Evolutionary conservation across 2,888 invertebrate genomes (phyloP).

Genomic region (Xylota sylvarum): DNA sequence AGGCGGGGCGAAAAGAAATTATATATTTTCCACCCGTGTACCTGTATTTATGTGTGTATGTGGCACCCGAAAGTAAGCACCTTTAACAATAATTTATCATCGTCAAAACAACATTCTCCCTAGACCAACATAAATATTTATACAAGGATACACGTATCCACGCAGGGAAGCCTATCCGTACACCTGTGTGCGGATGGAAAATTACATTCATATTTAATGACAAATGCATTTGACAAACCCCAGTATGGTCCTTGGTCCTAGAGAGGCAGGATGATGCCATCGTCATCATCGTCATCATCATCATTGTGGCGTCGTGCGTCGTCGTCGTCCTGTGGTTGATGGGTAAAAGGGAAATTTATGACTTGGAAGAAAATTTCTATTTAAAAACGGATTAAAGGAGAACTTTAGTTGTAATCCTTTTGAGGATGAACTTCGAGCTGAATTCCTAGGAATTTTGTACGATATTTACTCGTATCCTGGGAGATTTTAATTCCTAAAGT

Average conservation of each 20-base stretch:
- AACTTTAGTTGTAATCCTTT: background rate
- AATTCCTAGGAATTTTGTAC: no score
- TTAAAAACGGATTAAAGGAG: background rate
- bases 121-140: conserved; percentile 14
- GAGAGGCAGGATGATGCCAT: background rate
- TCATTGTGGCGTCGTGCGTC: background rate
- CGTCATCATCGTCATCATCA: conserved; percentile 14
- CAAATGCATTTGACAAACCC: conserved; percentile 42
- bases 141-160: background rate
- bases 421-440: background rate
- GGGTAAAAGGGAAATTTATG: conserved; percentile 9
- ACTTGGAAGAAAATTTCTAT: conserved; percentile 2
- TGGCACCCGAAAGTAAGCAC: conserved; percentile 1
- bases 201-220: conserved; percentile 56
- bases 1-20: no score
- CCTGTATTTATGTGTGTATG: background rate
- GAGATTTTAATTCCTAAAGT: no score
- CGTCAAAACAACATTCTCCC: conserved; percentile 11
- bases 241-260: background rate
- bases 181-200: conserved; percentile 1
- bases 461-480: no score
- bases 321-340: conserved; percentile 5
- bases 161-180: background rate
- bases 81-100: conserved; percentile 8
- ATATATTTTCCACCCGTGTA: no score